Base-by-base conservation (phyloP, 2,113 vertebrate genomes). In the Probosciger aterrimus region DNA sequence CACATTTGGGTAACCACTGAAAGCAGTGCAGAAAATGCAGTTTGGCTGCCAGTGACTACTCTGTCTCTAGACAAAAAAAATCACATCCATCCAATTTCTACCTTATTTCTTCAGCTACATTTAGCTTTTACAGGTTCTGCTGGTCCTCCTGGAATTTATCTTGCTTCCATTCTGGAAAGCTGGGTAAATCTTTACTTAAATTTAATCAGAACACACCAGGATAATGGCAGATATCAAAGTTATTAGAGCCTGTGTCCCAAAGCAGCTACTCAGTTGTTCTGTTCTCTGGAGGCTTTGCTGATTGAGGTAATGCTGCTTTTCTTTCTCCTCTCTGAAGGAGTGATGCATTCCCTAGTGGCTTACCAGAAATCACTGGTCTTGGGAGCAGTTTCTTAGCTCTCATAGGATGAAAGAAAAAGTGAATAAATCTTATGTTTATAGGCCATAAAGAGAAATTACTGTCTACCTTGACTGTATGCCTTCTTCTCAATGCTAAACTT, bases 181-280 rank as follows among this genome's bases (percentile, higher is more conserved):
- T 91, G 57, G 57, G 59, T 89, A 92, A 91, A 92, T 74, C 88
- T 91, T 92, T 59, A 79, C 67, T 91, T 93, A 87, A 77, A 88
- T 88, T 93, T 89, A 43, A 82, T 90, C 43, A 70, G 78, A 84
- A 90, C 50, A 74, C 37, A 39, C 35, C 41, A 77, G 67, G 49
- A 76, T 85, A 93, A 87, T 89, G 70, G 63, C 55, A 95, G 75
- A 77, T 77, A 63, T 55, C 57, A 63, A 62, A 88, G 62, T 77
- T 87, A 30, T 73, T 87, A 83, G 70, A 76, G 62, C 19, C n/a
- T 52, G 25, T 30, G 24, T 91, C 91, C 85, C 62, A 91, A 63
- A 71, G 77, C 64, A 95, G 50, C 68, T 78, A 11, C 86, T 64
- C 33, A 47, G 62, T 65, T 94, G 60, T 52, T 86, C 28, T 46